Conservation (phyloP, 2,797 vertebrate genomes). For the Ctenopoma multispine region DNA sequence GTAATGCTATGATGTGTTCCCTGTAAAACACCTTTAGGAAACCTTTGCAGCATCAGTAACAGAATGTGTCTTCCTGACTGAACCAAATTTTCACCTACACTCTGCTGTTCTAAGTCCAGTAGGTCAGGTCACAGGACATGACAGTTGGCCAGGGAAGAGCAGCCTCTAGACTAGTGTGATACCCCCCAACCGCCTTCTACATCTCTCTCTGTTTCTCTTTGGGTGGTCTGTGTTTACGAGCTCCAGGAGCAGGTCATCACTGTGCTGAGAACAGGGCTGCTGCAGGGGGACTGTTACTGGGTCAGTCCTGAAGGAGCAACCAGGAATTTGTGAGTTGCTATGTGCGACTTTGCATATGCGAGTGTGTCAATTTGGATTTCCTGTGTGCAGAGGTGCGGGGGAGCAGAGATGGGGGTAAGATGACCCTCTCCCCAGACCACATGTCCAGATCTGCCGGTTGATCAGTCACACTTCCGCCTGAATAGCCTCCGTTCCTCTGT, state of each 20-base stretch:
- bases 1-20: conserved; percentile 8
- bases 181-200: not conserved
- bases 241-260: conserved; percentile 76
- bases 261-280: conserved; percentile 62
- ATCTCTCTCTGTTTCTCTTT: conserved; percentile 51
- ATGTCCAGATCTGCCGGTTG: conserved; percentile 74
- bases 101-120: conserved; percentile 45
- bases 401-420: conserved; percentile 68
- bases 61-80: conserved; percentile 8
- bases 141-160: conserved; percentile 55
- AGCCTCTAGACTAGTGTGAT: conserved; percentile 53
- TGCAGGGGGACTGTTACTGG: conserved; percentile 64
- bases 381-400: conserved; percentile 76
- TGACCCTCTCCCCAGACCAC: conserved; percentile 77
- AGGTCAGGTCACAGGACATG: conserved; percentile 74
- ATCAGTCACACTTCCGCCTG: conserved; percentile 76
- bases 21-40: conserved; percentile 9
- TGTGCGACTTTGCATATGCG: conserved; percentile 48
- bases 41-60: conserved; percentile 17
- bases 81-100: not conserved
- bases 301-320: conserved; percentile 55
- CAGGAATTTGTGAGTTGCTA: conserved; percentile 39
- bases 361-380: conserved; percentile 66
- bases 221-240: conserved; percentile 79
- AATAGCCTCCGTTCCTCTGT: conserved; percentile 54